phyloP scores from a whole-genome alignment of 2,113 vertebrate genomes.

The Nasalis larvatus region DNA sequence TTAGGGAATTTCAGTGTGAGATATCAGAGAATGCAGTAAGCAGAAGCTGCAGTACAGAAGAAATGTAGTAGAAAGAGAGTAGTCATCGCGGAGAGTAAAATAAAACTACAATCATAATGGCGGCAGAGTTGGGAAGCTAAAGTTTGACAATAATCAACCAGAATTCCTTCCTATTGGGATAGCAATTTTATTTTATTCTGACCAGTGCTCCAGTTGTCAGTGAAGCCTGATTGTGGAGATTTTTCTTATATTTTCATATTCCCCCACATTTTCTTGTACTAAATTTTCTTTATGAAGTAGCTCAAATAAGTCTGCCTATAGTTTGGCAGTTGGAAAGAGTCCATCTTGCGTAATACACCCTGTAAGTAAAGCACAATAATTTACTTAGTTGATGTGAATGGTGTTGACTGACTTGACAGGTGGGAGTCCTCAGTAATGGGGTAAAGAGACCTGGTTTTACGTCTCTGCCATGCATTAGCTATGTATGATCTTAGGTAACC shows the following conservation, averaged over 20 bases:
- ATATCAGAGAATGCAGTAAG: neutral
- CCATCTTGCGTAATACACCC: neutral
- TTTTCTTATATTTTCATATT: neutral
- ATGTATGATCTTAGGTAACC: neutral
- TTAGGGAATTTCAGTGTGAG: slow-evolving; percentile 2
- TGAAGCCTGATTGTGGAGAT: neutral
- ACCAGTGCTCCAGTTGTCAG: neutral
- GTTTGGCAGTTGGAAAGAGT: neutral
- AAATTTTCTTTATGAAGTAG: neutral
- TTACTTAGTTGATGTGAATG: neutral
- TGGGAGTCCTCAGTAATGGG: neutral
- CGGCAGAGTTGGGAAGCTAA: neutral
- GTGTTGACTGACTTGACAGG: neutral
- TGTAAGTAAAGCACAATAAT: neutral
- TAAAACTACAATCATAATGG: neutral
- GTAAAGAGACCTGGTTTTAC: neutral
- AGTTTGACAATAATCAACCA: neutral
- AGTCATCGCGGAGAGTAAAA: neutral
- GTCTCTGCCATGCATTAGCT: neutral
- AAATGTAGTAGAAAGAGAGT: neutral
- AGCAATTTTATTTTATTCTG: neutral
- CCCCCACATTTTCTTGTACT: neutral
- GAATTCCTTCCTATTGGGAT: neutral
- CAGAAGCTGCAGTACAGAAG: neutral
- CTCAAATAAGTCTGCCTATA: neutral